Conservation (phyloP, 2,797 vertebrate genomes). For the Liasis olivaceus region DNA sequence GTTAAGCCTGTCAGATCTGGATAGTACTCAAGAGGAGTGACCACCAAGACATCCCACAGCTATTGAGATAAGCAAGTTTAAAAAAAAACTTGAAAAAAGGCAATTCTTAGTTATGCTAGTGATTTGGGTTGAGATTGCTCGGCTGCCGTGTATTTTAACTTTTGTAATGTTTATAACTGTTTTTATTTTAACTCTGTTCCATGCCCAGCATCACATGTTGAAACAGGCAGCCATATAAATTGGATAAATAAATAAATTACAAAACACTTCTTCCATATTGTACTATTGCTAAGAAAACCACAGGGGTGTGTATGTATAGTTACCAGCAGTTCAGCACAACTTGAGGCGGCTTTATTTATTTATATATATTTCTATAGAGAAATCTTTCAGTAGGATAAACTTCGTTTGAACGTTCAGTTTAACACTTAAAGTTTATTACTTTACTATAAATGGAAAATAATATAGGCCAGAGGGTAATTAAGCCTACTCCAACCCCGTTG, state of each 20-base stretch:
- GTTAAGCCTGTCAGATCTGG: background rate
- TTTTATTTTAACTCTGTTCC: background rate
- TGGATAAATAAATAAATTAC: background rate
- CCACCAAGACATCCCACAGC: background rate
- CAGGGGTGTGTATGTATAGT: background rate
- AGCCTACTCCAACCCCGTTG: background rate
- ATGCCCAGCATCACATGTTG: background rate
- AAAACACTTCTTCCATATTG: background rate
- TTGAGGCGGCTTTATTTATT: background rate
- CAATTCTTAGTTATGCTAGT: background rate
- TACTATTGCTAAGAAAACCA: background rate
- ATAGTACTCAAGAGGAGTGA: background rate
- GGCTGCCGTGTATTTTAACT: background rate
- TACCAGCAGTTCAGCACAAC: background rate
- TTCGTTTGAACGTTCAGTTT: background rate
- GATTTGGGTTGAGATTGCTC: background rate
- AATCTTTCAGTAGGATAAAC: background rate
- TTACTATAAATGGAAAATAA: background rate
- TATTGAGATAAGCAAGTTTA: background rate
- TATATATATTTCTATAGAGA: background rate
- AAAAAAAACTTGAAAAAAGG: background rate
- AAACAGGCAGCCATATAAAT: background rate
- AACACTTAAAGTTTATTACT: background rate
- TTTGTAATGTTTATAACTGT: background rate
- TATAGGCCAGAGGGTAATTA: background rate